These are phyloP conservation scores for Percina caprodes DNA, from an alignment of 2,113 vertebrate species.

Conservation along the genomic window DNA sequence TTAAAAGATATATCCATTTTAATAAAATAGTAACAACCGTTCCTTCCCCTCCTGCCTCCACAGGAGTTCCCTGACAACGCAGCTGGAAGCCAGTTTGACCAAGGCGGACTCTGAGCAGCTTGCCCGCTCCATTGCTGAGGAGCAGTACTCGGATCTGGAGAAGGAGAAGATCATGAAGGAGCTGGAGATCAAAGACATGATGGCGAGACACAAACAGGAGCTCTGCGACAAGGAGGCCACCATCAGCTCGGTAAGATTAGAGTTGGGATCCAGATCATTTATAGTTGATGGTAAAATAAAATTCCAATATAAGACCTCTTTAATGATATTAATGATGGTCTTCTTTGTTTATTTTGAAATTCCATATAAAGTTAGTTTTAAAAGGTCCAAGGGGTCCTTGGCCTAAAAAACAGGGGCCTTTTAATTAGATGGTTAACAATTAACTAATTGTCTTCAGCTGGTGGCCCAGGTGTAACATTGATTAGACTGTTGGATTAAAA, in stretches of 20 bases:
- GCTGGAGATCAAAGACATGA: constrained; percentile 97
- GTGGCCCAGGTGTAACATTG: background rate
- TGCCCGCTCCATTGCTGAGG: constrained; percentile 95
- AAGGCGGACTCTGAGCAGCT: constrained; percentile 95
- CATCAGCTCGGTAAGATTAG: constrained; percentile 89
- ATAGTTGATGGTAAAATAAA: background rate
- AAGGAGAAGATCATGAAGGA: constrained; percentile 99
- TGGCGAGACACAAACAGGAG: constrained; percentile 93
- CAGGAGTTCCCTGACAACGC: constrained; percentile 92
- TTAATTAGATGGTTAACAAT: background rate
- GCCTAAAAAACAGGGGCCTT: background rate
- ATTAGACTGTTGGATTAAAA: background rate
- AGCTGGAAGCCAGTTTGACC: constrained; percentile 93
- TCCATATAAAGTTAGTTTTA: background rate
- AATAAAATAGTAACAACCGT: background rate
- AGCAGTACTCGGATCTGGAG: constrained; percentile 95
- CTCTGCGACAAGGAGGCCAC: constrained; percentile 94
- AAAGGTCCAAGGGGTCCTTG: no score
- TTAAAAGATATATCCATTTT: background rate
- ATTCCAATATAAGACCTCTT: background rate
- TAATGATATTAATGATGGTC: background rate
- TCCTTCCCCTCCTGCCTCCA: background rate
- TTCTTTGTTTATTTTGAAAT: background rate
- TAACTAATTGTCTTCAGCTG: background rate
- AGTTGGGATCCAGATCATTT: background rate